Evolutionary conservation across 2,113 vertebrate species (phyloP), one percentile per base, ranked within the genome.

Genomic region (Ammodytes dubius): DNA sequence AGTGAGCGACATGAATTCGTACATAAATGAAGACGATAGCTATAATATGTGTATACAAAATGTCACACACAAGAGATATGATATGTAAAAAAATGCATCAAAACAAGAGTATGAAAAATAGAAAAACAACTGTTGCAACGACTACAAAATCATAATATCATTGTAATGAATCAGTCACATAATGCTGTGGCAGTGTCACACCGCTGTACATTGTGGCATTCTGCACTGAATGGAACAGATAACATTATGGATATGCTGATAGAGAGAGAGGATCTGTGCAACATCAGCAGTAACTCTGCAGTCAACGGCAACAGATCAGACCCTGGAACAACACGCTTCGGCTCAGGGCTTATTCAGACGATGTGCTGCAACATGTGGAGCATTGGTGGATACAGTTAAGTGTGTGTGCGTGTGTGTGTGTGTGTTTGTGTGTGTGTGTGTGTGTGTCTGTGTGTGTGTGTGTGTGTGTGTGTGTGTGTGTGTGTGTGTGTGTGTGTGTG

Each of bases 331-430:
- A 3, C 27, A 27, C 1, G 27, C 27, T 27, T 27, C 27, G 47
- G 46, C 40, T 84, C 70, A 0, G 61, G 2, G 11, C 11, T 82
- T 84, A 79, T 17, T 68, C 12, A 7, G 67, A 59, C 40, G 15
- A 59, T 50, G 64, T 40, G 47, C 59, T 49, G 86, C 53, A 77
- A 88, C 81, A 82, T 77, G 84, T 85, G 79, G 79, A 77, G 82
- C 72, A 80, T 77, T 73, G 79, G 54, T 77, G 79, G 42, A 58
- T 7, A 4, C 4, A 10, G 4, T 52, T 59, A 52, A n/a, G 69
- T 76, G 27, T 43, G 71, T 0, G 37, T 39, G 65, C 81, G 70
- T 63, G 27, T 27, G 27, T 27, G 27, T 27, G 27, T 27, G 27
- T 27, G 27, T 27, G 27, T 27, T 1, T 27, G 1, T 27, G 27